A percentile compares a stretch with the other conserved stretches of the same genome.
Conservation (phyloP, 2,113 vertebrate species). For the Etia nguti region DNA sequence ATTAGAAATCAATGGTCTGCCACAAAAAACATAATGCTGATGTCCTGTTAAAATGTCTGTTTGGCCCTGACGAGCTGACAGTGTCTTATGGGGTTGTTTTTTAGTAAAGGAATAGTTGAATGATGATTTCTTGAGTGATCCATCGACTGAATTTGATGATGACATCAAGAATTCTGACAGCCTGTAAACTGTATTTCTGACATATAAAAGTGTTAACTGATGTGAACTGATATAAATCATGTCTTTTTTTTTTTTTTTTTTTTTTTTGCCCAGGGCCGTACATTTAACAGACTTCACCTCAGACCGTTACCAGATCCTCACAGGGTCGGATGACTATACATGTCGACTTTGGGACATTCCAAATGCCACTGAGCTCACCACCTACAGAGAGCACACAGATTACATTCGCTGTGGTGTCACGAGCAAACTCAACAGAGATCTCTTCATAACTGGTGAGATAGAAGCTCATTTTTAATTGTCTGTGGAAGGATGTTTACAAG, state of each 20-base stretch:
- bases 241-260: background rate
- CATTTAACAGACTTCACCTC: constrained; percentile 87
- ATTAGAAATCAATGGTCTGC: background rate
- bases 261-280: constrained; percentile 76
- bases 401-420: constrained; percentile 87
- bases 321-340: constrained; percentile 90
- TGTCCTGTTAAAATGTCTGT: background rate
- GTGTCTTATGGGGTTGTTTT: background rate
- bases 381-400: constrained; percentile 86
- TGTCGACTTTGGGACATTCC: constrained; percentile 91
- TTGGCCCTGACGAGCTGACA: background rate
- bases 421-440: constrained; percentile 86
- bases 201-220: background rate
- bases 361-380: constrained; percentile 75
- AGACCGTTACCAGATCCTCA: constrained; percentile 85
- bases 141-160: constrained; percentile 58
- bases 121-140: constrained; percentile 65
- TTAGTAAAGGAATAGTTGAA: background rate
- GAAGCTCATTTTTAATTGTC: background rate
- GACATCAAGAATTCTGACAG: constrained; percentile 52
- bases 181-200: background rate
- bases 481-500: background rate
- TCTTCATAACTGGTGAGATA: constrained; percentile 88
- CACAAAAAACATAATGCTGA: background rate
- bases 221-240: background rate